Conservation (phyloP, 2,797 vertebrate species). For the Rhynchonycteris naso region DNA sequence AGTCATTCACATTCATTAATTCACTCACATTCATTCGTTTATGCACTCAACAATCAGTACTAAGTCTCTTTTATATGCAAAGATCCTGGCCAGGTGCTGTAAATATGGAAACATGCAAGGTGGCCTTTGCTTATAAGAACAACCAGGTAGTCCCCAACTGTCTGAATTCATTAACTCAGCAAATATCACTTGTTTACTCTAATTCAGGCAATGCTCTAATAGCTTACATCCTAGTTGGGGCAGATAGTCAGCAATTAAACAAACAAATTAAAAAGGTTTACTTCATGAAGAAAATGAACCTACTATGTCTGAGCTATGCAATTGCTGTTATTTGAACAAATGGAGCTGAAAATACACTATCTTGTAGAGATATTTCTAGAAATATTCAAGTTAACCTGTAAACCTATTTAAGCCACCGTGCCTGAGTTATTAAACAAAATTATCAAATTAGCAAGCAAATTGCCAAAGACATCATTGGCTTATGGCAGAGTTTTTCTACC, state of each 20-base stretch:
- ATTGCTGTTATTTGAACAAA: not conserved
- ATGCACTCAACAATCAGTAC: not conserved
- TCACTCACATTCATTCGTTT: not conserved
- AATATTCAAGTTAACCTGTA: not conserved
- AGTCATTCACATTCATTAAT: not conserved
- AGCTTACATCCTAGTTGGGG: not conserved
- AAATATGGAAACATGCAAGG: not conserved
- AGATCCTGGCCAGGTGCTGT: not conserved
- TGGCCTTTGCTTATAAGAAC: not conserved
- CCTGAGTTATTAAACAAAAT: not conserved
- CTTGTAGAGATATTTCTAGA: not conserved
- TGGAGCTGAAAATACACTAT: not conserved
- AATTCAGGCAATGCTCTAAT: not conserved
- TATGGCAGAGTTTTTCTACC: not conserved
- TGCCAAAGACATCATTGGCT: not conserved
- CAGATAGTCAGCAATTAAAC: not conserved
- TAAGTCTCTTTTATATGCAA: not conserved
- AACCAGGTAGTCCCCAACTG: not conserved
- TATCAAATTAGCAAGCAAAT: not conserved
- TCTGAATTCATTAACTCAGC: not conserved
- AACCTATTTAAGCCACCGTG: not conserved
- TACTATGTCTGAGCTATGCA: not conserved
- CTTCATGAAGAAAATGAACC: not conserved
- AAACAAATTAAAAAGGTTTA: not conserved
- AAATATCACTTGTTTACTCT: not conserved